Evolutionary conservation across 2,888 invertebrate genomes (phyloP), one percentile per base, ranked within the genome.

Genomic region (Torymus texanus): DNA sequence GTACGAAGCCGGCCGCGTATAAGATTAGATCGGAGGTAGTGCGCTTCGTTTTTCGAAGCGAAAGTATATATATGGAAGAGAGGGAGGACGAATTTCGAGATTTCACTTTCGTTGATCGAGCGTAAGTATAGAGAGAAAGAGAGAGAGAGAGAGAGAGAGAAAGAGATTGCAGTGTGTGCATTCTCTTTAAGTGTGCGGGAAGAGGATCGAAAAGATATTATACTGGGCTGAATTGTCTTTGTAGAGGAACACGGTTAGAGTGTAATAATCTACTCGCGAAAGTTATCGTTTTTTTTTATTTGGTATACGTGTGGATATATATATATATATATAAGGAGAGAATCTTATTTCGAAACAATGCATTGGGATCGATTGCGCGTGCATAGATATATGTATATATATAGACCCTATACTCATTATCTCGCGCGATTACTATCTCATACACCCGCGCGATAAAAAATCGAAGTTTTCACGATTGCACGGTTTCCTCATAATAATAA

Each of bases 41-140:
- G 63, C 14, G 11, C 10, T 10, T 18, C 11, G 16, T 59, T 59
- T 62, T 62, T 62, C 24, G 24, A 62, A 29, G 62, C 24, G 62
- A 62, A 62, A 62, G 62, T 21, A 62, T 12, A 21, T 13, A 2
- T 12, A 1, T 8, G 3, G 61, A 4, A 13, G 2, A 2, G 5
- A 1, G n/a, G 0, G 2, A 58, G 10, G 16, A 16, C 11, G 58
- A 16, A 18, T n/a, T n/a, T 11, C 11, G 59, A 72, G 75, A 75
- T 75, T 75, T 75, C 61, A 68, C 75, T 75, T 68, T 75, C 68
- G 55, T 75, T 75, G 55, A 62, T 55, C 41, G 29, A 53, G 53
- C 29, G 14, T 21, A n/a, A n/a, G n/a, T n/a, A n/a, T n/a, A n/a
- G n/a, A n/a, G n/a, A n/a, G n/a, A n/a, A n/a, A n/a, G n/a, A n/a